Conservation (phyloP, 37 sponge, comb jelly and placozoan genomes). For the Axinella damicornis region DNA sequence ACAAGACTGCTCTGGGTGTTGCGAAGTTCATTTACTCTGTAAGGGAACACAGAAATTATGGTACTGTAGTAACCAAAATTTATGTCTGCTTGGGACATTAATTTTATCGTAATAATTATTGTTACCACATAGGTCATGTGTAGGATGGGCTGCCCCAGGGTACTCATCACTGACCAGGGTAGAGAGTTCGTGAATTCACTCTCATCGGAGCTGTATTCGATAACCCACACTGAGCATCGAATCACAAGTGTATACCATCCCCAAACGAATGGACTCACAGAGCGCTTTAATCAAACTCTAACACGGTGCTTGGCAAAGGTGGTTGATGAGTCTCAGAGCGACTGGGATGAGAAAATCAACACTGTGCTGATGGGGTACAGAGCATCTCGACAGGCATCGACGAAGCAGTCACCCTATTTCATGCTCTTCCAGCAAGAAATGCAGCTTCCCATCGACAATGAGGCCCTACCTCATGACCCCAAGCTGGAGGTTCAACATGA, state of each 20-base stretch:
- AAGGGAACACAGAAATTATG: neutral
- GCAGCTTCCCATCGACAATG: conserved; percentile 24
- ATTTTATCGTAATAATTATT: no score
- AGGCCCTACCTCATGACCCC: neutral
- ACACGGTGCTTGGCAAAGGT: conserved; percentile 7
- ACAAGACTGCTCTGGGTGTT: conserved; percentile 18
- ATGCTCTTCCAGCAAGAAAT: conserved; percentile 21
- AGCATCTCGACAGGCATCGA: conserved; percentile 19
- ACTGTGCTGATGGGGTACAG: conserved; percentile 38
- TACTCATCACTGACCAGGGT: conserved; percentile 43
- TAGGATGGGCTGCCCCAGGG: conserved; percentile 18
- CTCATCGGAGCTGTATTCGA: conserved; percentile 12
- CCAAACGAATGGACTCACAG: conserved; percentile 31
- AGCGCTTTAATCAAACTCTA: conserved; percentile 25
- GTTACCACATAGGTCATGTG: neutral
- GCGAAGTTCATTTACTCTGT: conserved; percentile 39
- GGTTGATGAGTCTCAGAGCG: conserved; percentile 9
- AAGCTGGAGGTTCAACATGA: neutral
- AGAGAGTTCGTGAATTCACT: conserved; percentile 46
- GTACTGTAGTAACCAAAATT: no score
- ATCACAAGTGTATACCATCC: conserved; percentile 39
- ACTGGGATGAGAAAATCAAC: conserved; percentile 37
- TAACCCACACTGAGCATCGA: conserved; percentile 20
- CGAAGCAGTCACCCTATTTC: conserved; percentile 36
- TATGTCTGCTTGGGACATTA: no score